Conservation (phyloP, 2,113 vertebrate species). For the Typhlomys cinereus region DNA sequence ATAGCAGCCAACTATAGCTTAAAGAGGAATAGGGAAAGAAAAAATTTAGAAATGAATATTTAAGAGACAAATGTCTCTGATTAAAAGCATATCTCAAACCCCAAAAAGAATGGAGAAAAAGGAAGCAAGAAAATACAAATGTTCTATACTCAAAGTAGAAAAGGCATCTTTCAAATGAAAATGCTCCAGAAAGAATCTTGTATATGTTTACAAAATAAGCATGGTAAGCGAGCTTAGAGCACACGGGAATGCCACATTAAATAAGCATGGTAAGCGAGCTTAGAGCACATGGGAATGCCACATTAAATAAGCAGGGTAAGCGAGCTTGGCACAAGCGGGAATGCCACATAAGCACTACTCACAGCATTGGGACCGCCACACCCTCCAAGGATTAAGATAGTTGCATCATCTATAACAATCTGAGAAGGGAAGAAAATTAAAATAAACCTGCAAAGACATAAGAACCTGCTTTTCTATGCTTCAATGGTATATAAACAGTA, state of each 20-base stretch:
- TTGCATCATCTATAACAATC: constrained; percentile 96
- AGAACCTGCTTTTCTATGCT: neutral
- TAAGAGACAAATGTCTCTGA: neutral
- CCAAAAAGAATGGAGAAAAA: neutral
- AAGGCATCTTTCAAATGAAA: neutral
- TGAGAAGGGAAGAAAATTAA: constrained; percentile 77
- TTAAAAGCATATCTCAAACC: neutral
- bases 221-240: neutral
- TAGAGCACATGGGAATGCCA: neutral
- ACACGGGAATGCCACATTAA: neutral
- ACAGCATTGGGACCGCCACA: constrained; percentile 99
- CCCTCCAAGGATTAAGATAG: constrained; percentile 95
- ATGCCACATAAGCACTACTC: constrained; percentile 79
- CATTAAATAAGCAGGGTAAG: neutral
- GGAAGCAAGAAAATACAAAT: neutral
- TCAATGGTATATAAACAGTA: neutral
- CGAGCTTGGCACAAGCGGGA: neutral
- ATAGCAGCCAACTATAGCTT: neutral
- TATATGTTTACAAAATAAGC: neutral
- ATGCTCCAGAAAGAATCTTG: neutral
- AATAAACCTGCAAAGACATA: constrained; percentile 49
- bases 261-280: neutral
- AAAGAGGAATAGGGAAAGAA: neutral
- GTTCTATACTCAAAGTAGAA: neutral
- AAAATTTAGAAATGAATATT: neutral